A percentile compares a stretch with the other conserved stretches of the same genome.
Evolutionary conservation across 2,113 vertebrate genomes (phyloP).

Genomic region (Chaetodon trifascialis): DNA sequence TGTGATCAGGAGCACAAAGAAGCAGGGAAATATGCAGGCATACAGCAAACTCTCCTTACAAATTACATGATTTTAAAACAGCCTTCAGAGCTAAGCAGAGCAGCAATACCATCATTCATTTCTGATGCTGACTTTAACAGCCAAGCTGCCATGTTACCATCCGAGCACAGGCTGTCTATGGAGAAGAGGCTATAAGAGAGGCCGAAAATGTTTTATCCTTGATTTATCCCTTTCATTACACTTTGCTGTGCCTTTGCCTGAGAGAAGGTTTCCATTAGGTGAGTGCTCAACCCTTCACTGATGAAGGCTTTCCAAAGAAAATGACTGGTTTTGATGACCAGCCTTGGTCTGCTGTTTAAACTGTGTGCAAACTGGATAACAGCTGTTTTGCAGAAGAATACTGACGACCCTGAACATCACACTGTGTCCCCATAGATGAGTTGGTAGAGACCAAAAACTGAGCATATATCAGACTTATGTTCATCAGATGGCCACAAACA

Average conservation of each 20-base stretch:
- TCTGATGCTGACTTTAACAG: not conserved
- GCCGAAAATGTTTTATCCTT: conserved; percentile 2
- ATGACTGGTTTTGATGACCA: not conserved
- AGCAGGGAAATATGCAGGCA: not conserved
- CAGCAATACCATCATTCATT: not conserved
- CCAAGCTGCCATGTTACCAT: not conserved
- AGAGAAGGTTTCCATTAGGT: not conserved
- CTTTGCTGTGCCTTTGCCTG: not conserved
- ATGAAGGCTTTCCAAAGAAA: not conserved
- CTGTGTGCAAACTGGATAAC: not conserved
- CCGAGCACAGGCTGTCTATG: not conserved
- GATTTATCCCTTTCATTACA: conserved; percentile 20
- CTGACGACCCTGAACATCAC: not conserved
- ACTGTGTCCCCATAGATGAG: not conserved
- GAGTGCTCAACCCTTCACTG: not conserved
- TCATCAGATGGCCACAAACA: no score
- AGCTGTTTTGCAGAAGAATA: not conserved
- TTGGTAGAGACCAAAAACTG: no score
- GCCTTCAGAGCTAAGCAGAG: not conserved
- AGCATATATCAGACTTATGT: no score
- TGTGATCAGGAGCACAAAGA: conserved; percentile 16
- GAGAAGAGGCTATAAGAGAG: not conserved
- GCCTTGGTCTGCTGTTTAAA: not conserved
- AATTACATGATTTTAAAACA: not conserved
- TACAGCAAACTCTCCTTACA: not conserved